Base-by-base conservation (phyloP, 2,888 invertebrate genomes). In the Coenonympha arcania region DNA sequence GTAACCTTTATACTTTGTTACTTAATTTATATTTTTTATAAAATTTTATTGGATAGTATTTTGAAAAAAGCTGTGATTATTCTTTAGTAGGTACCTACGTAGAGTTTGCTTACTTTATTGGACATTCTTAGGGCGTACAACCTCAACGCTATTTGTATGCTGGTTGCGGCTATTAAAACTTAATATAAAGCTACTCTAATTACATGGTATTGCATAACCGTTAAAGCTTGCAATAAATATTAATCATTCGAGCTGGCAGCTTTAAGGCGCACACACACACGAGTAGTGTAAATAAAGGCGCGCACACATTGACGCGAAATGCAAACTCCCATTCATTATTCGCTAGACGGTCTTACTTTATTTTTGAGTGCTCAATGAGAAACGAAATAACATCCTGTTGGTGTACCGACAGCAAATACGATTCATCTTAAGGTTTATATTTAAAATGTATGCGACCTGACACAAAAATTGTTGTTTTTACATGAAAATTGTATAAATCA, bases 381-480 rank as follows among this genome's bases (percentile, higher is more conserved):
- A 73, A 73, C 70, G 70, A 69, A 75, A 77, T 72, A 76, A 74
- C 80, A 82, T 83, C 83, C 83, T 80, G 82, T 63, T 60, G n/a
- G 2, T 5, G 69, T 64, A 75, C 46, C 57, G 79, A 65, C 59
- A 36, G 72, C 71, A 76, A 71, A 64, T 55, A 66, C 30, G 13
- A 37, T 6, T 28, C 28, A 43, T 47, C 54, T 39, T 26, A 46
- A 24, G 8, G 1, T 20, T 37, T 31, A 9, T 6, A 3, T 9
- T 9, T 26, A 9, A 2, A 2, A 6, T 9, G 8, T 26, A 9
- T 9, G 9, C 9, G 1, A 8, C n/a, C n/a, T n/a, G n/a, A n/a
- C n/a, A n/a, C n/a, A n/a, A n/a, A n/a, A n/a, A n/a, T n/a, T n/a
- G n/a, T n/a, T n/a, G n/a, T n/a, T n/a, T n/a, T n/a, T n/a, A n/a